Conservation (phyloP, 2,888 invertebrate species). For the Drosophila fulvimacula region DNA sequence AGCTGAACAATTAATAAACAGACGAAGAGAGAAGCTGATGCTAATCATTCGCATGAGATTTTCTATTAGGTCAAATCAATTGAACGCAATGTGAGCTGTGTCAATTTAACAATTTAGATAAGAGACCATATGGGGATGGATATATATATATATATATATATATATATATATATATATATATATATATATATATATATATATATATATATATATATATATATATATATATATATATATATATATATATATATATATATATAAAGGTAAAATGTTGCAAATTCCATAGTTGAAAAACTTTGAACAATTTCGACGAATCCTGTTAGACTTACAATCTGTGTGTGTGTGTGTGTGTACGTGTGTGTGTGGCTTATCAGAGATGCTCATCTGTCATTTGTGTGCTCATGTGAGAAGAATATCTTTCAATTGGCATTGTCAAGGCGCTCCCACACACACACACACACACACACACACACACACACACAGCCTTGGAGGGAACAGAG, state of each 20-base stretch:
- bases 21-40: neutral
- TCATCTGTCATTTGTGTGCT: conserved; percentile 60
- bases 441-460: conserved; percentile 18
- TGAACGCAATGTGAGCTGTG: neutral
- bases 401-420: conserved; percentile 63
- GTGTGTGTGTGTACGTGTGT: neutral
- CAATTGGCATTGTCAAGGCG: conserved; percentile 62
- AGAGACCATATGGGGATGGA: conserved; percentile 10
- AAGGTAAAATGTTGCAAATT: conserved; percentile 2
- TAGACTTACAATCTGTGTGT: conserved; percentile 3
- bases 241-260: conserved; percentile 1
- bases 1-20: neutral
- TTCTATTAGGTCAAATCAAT: neutral
- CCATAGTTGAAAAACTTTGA: conserved; percentile 26
- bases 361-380: conserved; percentile 48
- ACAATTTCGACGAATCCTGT: conserved; percentile 35
- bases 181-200: neutral
- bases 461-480: conserved; percentile 26
- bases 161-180: neutral
- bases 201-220: neutral
- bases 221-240: neutral
- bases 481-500: too few relatives aligned
- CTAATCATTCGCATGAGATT: neutral
- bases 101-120: conserved; percentile 9
- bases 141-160: neutral